A percentile compares a stretch with the other conserved stretches of the same genome.
These are phyloP conservation scores for Todus mexicanus DNA, from an alignment of 2,797 vertebrate genomes.

Conservation along the genomic window DNA sequence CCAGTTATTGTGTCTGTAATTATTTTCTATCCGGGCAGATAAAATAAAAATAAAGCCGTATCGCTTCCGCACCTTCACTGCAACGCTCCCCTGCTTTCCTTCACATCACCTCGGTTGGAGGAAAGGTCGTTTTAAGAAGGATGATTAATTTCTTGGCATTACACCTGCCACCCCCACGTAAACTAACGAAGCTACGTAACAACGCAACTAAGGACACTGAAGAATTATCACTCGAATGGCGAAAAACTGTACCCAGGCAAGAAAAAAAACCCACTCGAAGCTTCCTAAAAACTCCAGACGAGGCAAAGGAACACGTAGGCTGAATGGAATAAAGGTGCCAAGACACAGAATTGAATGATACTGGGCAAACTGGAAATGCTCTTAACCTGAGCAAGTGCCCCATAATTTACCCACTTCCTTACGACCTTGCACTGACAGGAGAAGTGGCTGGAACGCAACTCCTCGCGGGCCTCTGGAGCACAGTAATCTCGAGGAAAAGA, in stretches of 20 bases:
- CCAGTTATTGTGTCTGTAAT: background rate
- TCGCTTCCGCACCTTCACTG: background rate
- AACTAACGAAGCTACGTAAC: accelerated
- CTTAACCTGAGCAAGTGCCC: background rate
- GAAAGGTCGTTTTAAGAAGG: background rate
- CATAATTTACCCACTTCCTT: accelerated
- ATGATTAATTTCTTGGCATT: background rate
- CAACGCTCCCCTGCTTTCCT: background rate
- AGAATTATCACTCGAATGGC: accelerated
- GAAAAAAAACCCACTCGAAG: background rate
- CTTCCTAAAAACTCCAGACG: background rate
- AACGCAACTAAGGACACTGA: background rate
- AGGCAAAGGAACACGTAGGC: accelerated
- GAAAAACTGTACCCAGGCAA: background rate
- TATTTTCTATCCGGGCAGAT: background rate
- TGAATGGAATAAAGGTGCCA: background rate
- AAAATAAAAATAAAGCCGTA: background rate
- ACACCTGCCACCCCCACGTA: background rate
- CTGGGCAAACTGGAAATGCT: background rate
- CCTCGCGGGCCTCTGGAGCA: background rate
- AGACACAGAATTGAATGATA: background rate
- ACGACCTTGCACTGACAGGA: background rate
- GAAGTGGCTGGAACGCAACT: background rate
- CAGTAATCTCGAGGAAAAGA: background rate
- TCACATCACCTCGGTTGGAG: background rate